Evolutionary conservation across 1,140 invertebrate species (phyloP), one percentile per base, ranked within the genome.

Genomic region (Solen grandis): DNA sequence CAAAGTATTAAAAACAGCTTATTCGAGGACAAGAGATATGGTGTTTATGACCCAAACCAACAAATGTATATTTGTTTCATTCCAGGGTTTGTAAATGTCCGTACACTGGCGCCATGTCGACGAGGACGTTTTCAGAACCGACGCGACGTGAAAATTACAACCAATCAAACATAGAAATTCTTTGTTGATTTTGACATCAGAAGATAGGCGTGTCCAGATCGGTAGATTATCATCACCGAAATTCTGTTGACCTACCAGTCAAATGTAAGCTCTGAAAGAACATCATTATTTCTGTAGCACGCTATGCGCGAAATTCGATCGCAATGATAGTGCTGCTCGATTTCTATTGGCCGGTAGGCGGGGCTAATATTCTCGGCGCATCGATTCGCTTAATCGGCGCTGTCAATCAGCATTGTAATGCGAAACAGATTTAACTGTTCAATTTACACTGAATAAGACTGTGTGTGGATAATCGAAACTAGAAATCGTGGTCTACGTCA

Each of bases 61-160:
- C 68, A 80, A 80, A 62, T 72, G 77, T 72, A 73, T 72, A 73
- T 80, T 80, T 80, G 77, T 80, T 80, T 80, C 77, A 80, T 72
- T 62, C 68, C 46, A 16, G 57, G 36, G 60, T 80, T 73, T 52
- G 77, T 52, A 63, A 54, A 55, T 46, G 73, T 31, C 38, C 5
- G 27, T 65, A 16, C 62, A 2, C 1, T 46, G 73, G 73, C 73
- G 73, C 73, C 73, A 65, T 59, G 31, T 31, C 54, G 31, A 46
- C 38, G 41, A 10, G 29, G 5, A 76, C 57, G 33, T 22, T 27
- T 19, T 14, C 22, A 16, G 19, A 38, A 29, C 46, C 35, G 75
- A 68, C 75, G 35, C 63, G 63, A 59, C 75, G 60, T 38, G 60
- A 62, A 76, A 76, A 66, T 66, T 76, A 74, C 52, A 62, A 69